Evolutionary conservation across 2,797 vertebrate genomes (phyloP), one percentile per base, ranked within the genome.

Genomic region (Strix occidentalis): DNA sequence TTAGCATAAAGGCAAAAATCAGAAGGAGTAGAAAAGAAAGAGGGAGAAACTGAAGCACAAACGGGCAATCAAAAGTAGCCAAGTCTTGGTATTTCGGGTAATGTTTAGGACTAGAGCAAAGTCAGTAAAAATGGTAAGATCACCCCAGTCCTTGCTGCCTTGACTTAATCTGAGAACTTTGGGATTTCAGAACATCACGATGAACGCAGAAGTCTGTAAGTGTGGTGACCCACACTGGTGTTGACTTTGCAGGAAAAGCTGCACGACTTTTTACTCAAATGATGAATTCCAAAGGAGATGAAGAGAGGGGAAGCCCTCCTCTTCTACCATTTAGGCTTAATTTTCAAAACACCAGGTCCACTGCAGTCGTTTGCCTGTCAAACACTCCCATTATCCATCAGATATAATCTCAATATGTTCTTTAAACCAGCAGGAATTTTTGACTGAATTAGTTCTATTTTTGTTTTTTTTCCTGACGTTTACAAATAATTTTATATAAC

Each of bases 401-500:
- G 65, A 86, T 83, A 83, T 57, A 94, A 91, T 83, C 82, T 92
- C 87, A 91, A 9, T 80, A 85, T 75, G 76, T 85, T 89, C 81
- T 91, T 89, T 92, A 95, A 95, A 94, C 45, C 79, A 94, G 81
- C n/a, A 96, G 71, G 84, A 96, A 87, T 92, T 92, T 94, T 60
- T 87, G 56, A 93, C 78, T 92, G 89, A 96, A 93, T 95, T 96
- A 95, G 91, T 92, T 93, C 90, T 96, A 93, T 97, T 97, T 97
- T 95, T 95, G 77, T 95, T 84, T 84, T 93, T 93, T 94, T 84
- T 76, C 92, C 95, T 95, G 94, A 96, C 95, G 57, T 96, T 96
- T 95, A 95, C 96, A 97, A 97, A 96, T 97, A 96, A 96, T 96
- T 97, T 97, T 97, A 97, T 93, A 11, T 96, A 97, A 93, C 96